Evolutionary conservation across 2,888 invertebrate genomes (phyloP).

Genomic region (Idaea biselata): DNA sequence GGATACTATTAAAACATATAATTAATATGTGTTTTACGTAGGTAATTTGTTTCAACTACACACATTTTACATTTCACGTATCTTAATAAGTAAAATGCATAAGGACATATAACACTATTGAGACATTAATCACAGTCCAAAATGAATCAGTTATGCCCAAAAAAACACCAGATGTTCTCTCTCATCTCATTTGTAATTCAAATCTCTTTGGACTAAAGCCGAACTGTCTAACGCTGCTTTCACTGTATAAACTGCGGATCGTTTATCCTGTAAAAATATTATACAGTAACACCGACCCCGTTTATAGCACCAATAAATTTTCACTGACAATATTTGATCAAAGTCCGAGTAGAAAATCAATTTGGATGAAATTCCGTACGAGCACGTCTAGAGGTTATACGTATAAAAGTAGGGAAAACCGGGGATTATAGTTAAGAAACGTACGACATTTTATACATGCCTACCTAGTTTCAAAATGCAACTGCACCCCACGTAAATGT

Average conservation of each 20-base stretch:
- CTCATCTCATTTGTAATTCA: neutral
- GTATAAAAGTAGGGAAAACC: constrained; percentile 26
- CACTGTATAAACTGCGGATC: constrained; percentile 1
- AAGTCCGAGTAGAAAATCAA: neutral
- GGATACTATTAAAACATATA: too few species aligned
- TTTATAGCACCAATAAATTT: neutral
- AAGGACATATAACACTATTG: neutral
- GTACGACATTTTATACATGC: constrained; percentile 8
- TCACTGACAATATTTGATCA: neutral
- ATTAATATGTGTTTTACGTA: too few species aligned
- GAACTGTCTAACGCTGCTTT: neutral
- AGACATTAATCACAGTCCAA: neutral
- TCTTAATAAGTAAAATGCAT: neutral
- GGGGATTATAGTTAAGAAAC: neutral
- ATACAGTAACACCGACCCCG: neutral
- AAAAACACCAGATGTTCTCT: neutral
- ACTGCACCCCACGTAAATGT: too few species aligned
- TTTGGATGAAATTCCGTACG: neutral
- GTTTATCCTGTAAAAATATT: neutral
- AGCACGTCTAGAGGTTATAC: constrained; percentile 11
- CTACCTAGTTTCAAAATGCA: too few species aligned
- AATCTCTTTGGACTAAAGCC: neutral
- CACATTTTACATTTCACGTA: too few species aligned
- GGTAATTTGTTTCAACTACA: too few species aligned
- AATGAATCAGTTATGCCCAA: neutral